Evolutionary conservation across 2,113 vertebrate genomes (phyloP), one percentile per base, ranked within the genome.

Genomic region (Clarias macrocephalus): DNA sequence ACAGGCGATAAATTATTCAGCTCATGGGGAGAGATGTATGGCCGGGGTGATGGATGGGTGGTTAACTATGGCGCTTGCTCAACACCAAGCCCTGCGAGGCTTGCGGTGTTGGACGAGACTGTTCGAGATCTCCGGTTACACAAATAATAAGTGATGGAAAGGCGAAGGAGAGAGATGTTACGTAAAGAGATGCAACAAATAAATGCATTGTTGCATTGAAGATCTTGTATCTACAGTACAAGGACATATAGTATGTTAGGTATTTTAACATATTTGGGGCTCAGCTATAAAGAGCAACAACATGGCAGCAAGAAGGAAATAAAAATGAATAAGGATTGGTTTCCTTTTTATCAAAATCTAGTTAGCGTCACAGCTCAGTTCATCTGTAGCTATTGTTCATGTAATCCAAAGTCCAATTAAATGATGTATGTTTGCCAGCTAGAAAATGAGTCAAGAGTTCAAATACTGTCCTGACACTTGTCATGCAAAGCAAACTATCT

Each of bases 1-100:
- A 80, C 85, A 89, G 73, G 62, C 56, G 42, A 84, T 89, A 80
- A 89, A 89, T 89, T 83, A 89, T 89, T 89, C 80, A 89, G 62
- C 62, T 54, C 30, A 15, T 76, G 62, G 72, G 87, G 33, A 73
- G 76, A 60, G 70, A 70, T 80, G 70, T 68, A 86, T 83, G 85
- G 85, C 65, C 48, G 56, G 54, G 56, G 65, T 72, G 83, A 85
- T 48, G 83, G 66, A 81, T 85, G 63, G 77, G 57, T 81, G 83
- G 65, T 65, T 33, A 63, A 85, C 76, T 81, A 77, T 63, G 60
- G 60, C 18, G 66, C 63, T 86, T 79, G 65, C 76, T 86, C 63
- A 30, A 86, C 75, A 86, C 12, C 11, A n/a, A n/a, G n/a, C 63
- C 76, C 63, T 81, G 48, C 23, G 30, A 80, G 63, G 65, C 63